Evolutionary conservation across 1,140 invertebrate species (phyloP), one percentile per base, ranked within the genome.

Genomic region (Limonius californicus): DNA sequence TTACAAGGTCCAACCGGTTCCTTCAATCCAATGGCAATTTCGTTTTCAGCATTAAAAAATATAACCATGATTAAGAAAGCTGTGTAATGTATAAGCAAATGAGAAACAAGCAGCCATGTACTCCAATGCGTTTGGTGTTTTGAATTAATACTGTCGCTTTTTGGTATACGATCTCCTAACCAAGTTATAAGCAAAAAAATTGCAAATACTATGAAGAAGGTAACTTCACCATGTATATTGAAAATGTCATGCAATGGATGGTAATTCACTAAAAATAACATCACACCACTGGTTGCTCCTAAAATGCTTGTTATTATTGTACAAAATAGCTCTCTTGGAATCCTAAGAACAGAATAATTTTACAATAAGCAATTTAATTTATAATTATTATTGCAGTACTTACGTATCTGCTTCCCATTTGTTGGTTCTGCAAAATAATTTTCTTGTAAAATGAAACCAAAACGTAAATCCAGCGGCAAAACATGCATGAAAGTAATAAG

Each of bases 401-500:
- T 63, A 80, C 78, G 72, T 77, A 60, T 79, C 77, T 2, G 79
- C 75, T 16, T 76, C 65, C 83, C 83, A 85, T 68, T 81, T 80
- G 4, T 76, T 70, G 54, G 78, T 78, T 59, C 78, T 79, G 50
- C 81, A 84, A 20, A 85, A 77, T 67, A 80, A 75, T 39, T 71
- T 78, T 62, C 85, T 78, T 35, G 80, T 78, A 0, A 79, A 79
- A 68, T 85, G 81, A 72, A 92, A 89, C 68, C 85, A 83, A 71
- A 85, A 86, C 6, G 80, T 84, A 67, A 92, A 89, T 68, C 85
- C 85, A 1, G 85, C 83, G 1, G 88, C 84, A 74, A 91, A 92
- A 0, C 87, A 79, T 0, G 87, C 81, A 75, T 92, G 89, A 79
- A 92, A 92, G 70, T 89, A 92, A 74, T 90, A 92, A 0, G 88